phyloP scores from a whole-genome alignment of 2,888 invertebrate genomes.

The Lasioglossum morio region DNA sequence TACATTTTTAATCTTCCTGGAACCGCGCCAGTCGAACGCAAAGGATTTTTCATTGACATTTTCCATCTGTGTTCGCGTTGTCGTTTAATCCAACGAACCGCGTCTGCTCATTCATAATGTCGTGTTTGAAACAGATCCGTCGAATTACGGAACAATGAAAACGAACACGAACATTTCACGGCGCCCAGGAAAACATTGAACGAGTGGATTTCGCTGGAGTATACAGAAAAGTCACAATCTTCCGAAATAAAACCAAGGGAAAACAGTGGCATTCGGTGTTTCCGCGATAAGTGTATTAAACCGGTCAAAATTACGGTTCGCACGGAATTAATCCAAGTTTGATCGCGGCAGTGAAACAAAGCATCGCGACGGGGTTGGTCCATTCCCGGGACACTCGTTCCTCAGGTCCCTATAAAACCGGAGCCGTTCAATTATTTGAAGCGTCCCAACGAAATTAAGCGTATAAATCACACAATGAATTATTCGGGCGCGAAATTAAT shows the following conservation, averaged over 20 bases:
- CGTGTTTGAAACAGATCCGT: not conserved
- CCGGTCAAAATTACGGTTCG: not conserved
- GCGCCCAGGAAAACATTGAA: not conserved
- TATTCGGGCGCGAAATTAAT: constrained; percentile 13
- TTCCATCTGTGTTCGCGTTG: not conserved
- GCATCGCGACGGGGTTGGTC: not conserved
- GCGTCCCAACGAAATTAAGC: not conserved
- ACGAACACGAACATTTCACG: not conserved
- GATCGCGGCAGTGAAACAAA: not conserved
- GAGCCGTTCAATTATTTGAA: not conserved
- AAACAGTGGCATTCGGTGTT: not conserved
- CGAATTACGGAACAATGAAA: not conserved
- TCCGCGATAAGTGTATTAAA: not conserved
- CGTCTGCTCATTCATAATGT: not conserved
- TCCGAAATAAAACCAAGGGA: not conserved
- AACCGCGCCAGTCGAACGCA: not conserved
- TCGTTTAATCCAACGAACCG: not conserved
- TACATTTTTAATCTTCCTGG: not conserved
- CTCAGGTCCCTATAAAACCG: not conserved
- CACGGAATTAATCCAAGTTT: constrained; percentile 1
- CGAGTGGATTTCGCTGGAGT: not conserved
- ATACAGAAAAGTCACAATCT: not conserved
- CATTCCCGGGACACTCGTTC: not conserved
- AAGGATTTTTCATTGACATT: not conserved
- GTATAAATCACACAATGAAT: not conserved